Percentiles rank a stretch among this genome's conserved stretches.
Conservation (phyloP, 2,797 vertebrate species). For the Gallinago solitaria region DNA sequence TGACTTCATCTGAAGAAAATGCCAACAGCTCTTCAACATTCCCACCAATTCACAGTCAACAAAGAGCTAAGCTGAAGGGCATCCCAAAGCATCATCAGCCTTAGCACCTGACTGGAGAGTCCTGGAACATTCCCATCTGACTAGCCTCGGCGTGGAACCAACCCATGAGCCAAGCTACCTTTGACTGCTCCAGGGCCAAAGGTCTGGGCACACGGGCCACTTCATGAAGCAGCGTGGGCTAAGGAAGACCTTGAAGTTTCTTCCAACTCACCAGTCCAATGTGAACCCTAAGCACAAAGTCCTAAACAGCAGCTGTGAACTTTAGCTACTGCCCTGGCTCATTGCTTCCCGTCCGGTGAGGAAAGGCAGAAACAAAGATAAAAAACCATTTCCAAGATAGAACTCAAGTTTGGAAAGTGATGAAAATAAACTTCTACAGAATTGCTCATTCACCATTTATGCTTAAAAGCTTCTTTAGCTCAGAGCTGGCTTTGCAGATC, state of each 20-base stretch:
- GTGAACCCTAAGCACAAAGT: background rate
- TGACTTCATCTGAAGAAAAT: background rate
- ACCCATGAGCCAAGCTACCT: fast-evolving
- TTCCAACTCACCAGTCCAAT: background rate
- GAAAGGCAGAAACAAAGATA: background rate
- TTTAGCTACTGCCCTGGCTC: background rate
- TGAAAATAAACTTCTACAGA: background rate
- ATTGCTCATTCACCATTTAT: background rate
- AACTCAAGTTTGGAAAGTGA: background rate
- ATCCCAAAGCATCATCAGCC: background rate
- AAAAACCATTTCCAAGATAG: background rate
- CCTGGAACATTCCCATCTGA: background rate
- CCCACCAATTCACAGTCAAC: background rate
- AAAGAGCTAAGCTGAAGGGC: background rate
- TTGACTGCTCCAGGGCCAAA: background rate
- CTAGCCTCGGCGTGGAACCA: fast-evolving
- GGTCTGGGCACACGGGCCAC: fast-evolving
- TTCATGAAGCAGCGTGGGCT: background rate
- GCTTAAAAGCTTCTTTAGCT: background rate
- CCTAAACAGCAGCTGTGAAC: background rate
- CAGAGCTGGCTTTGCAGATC: background rate
- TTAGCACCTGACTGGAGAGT: background rate
- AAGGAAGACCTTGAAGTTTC: background rate
- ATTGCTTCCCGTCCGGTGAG: background rate
- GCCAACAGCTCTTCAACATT: background rate